phyloP scores from a whole-genome alignment of 2,888 invertebrate species.

The Drosophila testacea region DNA sequence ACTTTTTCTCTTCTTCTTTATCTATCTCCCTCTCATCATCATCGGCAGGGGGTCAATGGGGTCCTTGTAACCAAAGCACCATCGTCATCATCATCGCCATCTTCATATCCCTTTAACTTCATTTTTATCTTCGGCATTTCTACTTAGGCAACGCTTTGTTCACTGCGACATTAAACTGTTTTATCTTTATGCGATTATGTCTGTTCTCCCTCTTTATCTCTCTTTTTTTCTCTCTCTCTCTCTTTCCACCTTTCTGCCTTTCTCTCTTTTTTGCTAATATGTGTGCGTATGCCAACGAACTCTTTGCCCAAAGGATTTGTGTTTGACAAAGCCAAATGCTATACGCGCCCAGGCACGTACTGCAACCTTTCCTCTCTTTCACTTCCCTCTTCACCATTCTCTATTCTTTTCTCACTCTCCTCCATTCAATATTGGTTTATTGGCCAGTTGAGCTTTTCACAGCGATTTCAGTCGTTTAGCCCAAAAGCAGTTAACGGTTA shows the following conservation, averaged over 20 bases:
- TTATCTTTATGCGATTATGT: conserved; percentile 81
- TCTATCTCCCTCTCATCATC: neutral
- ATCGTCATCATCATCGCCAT: conserved; percentile 12
- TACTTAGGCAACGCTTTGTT: conserved; percentile 53
- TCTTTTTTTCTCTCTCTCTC: neutral
- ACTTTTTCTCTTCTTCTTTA: neutral
- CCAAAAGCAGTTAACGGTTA: conserved; percentile 48
- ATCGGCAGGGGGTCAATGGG: conserved; percentile 61
- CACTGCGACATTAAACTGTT: conserved; percentile 73
- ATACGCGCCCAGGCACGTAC: conserved; percentile 47
- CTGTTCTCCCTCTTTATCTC: conserved; percentile 36
- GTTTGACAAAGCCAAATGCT: conserved; percentile 75
- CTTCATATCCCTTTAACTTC: conserved; percentile 21
- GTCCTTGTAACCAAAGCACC: conserved; percentile 25
- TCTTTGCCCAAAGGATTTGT: conserved; percentile 77
- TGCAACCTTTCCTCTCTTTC: neutral
- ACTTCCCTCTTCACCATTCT: neutral
- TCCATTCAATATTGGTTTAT: conserved; percentile 58
- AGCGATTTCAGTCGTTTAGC: conserved; percentile 47
- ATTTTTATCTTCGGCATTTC: conserved; percentile 26
- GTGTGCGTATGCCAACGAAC: conserved; percentile 58
- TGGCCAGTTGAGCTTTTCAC: conserved; percentile 61
- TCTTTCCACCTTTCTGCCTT: neutral
- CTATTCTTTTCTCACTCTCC: neutral
- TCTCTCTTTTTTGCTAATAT: conserved; percentile 30